These are phyloP conservation scores for Crotalus horridus DNA, from an alignment of 2,113 vertebrate genomes.

Conservation along the genomic window DNA sequence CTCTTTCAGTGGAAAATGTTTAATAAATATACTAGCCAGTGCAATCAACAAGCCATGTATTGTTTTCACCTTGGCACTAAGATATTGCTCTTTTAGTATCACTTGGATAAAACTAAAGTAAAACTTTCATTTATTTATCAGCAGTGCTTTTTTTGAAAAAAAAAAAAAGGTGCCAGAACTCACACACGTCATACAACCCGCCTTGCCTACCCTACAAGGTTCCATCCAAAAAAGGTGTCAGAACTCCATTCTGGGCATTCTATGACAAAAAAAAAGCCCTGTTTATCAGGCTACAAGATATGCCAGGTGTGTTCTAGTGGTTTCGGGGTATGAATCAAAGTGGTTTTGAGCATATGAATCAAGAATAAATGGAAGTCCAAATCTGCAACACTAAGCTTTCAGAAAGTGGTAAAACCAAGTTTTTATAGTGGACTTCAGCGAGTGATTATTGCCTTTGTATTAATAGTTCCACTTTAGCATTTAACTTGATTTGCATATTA, in stretches of 20 bases:
- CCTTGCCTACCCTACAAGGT: too few species aligned
- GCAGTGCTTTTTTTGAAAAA: too few species aligned
- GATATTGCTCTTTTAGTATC: not conserved
- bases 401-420: not conserved
- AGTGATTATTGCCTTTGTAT: not conserved
- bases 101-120: not conserved
- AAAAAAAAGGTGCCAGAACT: too few species aligned
- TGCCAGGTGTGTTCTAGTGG: not conserved
- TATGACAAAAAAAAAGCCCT: too few species aligned
- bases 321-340: not conserved
- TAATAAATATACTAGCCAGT: not conserved
- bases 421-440: not conserved
- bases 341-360: too few species aligned
- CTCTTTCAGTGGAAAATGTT: not conserved
- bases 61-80: not conserved
- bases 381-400: not conserved
- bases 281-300: not conserved
- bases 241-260: too few species aligned
- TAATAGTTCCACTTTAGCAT: not conserved
- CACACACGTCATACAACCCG: too few species aligned
- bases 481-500: not conserved
- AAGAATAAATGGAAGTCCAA: not conserved
- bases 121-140: not conserved
- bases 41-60: not conserved
- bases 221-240: too few species aligned